phyloP scores from a whole-genome alignment of 1,140 invertebrate species.

The Trachymyrmex cornetzi region DNA sequence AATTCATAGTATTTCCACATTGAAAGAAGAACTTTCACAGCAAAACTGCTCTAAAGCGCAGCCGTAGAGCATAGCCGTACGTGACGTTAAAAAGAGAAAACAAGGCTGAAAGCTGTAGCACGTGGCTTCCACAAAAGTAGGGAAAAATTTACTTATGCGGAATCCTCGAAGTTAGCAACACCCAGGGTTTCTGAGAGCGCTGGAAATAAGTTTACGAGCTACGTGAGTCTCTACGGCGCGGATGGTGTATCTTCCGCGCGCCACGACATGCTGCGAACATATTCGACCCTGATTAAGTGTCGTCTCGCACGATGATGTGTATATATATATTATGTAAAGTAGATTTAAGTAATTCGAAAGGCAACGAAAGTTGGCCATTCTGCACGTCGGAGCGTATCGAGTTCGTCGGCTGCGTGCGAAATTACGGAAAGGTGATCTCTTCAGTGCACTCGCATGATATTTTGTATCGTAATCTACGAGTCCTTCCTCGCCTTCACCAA shows the following conservation, averaged over 20 bases:
- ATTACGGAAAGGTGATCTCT: not conserved
- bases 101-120: slow-evolving; percentile 26
- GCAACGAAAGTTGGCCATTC: slow-evolving; percentile 70
- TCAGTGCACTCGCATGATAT: not conserved
- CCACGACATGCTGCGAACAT: not conserved
- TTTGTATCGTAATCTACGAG: slow-evolving; percentile 18
- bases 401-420: slow-evolving; percentile 32
- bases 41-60: not conserved
- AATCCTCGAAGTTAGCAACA: slow-evolving; percentile 23
- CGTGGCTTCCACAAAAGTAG: slow-evolving; percentile 26
- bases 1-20: not conserved
- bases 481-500: not conserved
- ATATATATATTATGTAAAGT: slow-evolving; percentile 70
- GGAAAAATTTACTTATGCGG: slow-evolving; percentile 43
- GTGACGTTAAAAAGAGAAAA: slow-evolving; percentile 45
- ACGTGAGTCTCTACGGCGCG: not conserved
- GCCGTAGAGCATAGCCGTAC: not conserved
- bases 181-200: not conserved
- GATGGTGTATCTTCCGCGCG: not conserved
- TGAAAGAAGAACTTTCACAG: slow-evolving; percentile 30
- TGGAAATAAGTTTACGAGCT: slow-evolving; percentile 47
- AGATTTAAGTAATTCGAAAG: slow-evolving; percentile 67
- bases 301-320: slow-evolving; percentile 53
- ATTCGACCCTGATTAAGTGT: slow-evolving; percentile 25
- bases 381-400: slow-evolving; percentile 53